These are phyloP conservation scores for Bellardia bayeri DNA, from an alignment of 2,888 invertebrate species.

Conservation along the genomic window DNA sequence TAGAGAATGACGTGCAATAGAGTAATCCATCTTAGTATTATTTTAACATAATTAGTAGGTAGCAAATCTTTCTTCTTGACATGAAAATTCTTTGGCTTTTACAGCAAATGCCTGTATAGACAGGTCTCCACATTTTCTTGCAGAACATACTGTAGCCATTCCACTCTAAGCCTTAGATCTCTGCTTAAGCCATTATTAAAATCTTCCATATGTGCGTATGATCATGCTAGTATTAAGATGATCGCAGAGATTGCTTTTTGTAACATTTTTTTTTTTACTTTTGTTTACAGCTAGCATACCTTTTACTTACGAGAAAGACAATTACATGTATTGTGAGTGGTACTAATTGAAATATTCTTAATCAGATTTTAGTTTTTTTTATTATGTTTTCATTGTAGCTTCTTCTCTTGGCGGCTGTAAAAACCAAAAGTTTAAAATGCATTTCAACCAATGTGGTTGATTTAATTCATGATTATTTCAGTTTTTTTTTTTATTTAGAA, in stretches of 20 bases:
- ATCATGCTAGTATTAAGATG: constrained; percentile 22
- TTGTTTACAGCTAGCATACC: neutral
- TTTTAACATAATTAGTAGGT: too few species aligned
- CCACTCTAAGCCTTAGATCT: neutral
- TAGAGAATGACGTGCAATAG: too few species aligned
- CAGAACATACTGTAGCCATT: neutral
- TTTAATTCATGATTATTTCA: constrained; percentile 61
- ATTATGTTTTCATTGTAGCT: neutral
- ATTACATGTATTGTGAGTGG: constrained; percentile 69
- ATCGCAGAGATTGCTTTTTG: constrained; percentile 10
- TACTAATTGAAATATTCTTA: constrained; percentile 74
- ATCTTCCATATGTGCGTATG: constrained; percentile 21
- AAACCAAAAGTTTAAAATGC: constrained; percentile 28
- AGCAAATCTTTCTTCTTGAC: too few species aligned
- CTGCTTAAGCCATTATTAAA: neutral
- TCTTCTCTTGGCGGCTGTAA: constrained; percentile 34
- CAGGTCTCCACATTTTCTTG: neutral
- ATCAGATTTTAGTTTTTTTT: constrained; percentile 63
- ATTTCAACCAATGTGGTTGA: constrained; percentile 58
- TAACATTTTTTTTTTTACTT: neutral
- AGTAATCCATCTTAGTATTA: too few species aligned
- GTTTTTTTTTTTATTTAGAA: constrained; percentile 24
- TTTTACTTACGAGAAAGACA: constrained; percentile 33
- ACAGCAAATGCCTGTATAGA: too few species aligned
- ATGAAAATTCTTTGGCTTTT: too few species aligned